A percentile compares a stretch with the other conserved stretches of the same genome.
Conservation (phyloP, 1,140 invertebrate genomes). For the Teleopsis dalmanni region DNA sequence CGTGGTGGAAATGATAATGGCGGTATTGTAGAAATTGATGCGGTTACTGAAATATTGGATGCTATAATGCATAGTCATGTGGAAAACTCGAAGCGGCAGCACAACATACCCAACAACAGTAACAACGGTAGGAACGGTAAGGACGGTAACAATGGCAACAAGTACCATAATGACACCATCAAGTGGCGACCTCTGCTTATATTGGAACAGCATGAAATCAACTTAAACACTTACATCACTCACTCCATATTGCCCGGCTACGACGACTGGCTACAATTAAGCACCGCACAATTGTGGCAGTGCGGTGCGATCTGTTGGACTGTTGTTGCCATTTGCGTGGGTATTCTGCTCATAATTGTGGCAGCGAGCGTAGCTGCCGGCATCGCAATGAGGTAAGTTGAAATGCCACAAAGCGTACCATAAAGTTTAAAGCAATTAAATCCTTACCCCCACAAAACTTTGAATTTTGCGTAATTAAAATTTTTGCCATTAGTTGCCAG, state of each 20-base stretch:
- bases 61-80: neutral
- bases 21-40: neutral
- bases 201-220: conserved; percentile 24
- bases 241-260: conserved; percentile 39
- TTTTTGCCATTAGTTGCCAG: too few relatives aligned
- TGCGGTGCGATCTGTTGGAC: conserved; percentile 42
- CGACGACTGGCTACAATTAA: conserved; percentile 37
- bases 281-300: conserved; percentile 32
- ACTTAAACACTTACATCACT: conserved; percentile 24
- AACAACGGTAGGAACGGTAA: neutral
- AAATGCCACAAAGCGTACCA: too few relatives aligned
- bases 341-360: conserved; percentile 29
- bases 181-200: conserved; percentile 39
- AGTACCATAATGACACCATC: conserved; percentile 5
- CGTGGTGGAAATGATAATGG: conserved; percentile 5
- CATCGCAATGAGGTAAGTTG: conserved; percentile 36
- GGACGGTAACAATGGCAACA: neutral
- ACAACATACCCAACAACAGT: too few relatives aligned
- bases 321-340: conserved; percentile 30
- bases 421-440: too few relatives aligned
- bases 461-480: too few relatives aligned
- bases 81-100: too few relatives aligned
- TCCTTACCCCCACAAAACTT: too few relatives aligned
- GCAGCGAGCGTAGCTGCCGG: conserved; percentile 33
- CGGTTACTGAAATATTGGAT: neutral